Conservation (phyloP, 2,797 vertebrate genomes). For the Periparus ater region DNA sequence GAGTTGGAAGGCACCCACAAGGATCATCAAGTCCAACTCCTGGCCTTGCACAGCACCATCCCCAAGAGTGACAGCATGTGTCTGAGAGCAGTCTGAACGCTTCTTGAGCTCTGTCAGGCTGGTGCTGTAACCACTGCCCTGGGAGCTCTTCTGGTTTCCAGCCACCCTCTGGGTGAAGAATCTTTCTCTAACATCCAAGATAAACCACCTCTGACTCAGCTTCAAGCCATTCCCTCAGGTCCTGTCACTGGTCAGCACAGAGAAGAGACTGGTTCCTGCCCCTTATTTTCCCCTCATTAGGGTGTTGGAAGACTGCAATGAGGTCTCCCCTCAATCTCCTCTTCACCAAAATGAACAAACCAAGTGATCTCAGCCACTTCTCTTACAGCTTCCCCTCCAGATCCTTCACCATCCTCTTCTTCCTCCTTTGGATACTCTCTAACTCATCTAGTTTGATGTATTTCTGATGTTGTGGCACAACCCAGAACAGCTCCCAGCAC, state of each 20-base stretch:
- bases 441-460: not conserved
- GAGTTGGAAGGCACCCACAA: not conserved
- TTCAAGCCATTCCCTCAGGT: not conserved
- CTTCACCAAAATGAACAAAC: not conserved
- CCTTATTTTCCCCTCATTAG: no score
- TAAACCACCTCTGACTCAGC: not conserved
- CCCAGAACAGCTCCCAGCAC: not conserved
- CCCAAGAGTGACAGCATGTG: not conserved
- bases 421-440: fast-evolving
- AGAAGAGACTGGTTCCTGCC: not conserved
- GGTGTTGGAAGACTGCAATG: fast-evolving
- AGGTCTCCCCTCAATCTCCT: fast-evolving
- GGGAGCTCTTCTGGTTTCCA: not conserved
- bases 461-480: fast-evolving
- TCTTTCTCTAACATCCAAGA: not conserved
- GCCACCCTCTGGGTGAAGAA: fast-evolving
- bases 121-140: not conserved
- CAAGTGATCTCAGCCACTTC: not conserved
- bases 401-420: fast-evolving
- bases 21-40: not conserved
- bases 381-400: not conserved
- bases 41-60: fast-evolving
- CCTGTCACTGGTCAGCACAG: not conserved
- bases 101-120: not conserved
- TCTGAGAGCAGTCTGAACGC: fast-evolving